These are phyloP conservation scores for Cremastobaeus sp. DNA, from an alignment of 2,888 invertebrate genomes.

Conservation along the genomic window DNA sequence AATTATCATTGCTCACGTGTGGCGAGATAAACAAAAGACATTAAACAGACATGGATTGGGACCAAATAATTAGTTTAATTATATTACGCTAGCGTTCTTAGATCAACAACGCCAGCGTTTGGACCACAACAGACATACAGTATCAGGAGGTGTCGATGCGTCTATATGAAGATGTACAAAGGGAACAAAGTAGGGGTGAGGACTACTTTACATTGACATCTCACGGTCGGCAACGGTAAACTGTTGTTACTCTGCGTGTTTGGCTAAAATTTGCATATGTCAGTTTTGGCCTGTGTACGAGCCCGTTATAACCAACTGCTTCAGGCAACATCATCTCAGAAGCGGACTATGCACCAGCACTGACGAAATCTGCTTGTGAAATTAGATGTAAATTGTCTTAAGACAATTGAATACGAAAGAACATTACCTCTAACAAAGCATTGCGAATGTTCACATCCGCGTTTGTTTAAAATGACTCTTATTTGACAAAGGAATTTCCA, in stretches of 20 bases:
- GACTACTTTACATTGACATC: constrained; percentile 55
- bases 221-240: constrained; percentile 60
- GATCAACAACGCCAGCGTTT: too few species aligned
- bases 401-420: constrained; percentile 53
- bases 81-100: too few species aligned
- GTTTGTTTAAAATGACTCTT: constrained; percentile 25
- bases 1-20: too few species aligned
- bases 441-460: constrained; percentile 37
- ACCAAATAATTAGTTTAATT: too few species aligned
- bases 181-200: constrained; percentile 36
- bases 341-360: constrained; percentile 36
- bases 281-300: constrained; percentile 72
- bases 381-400: constrained; percentile 62
- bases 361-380: constrained; percentile 55
- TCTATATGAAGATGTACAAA: constrained; percentile 53
- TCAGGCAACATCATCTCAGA: constrained; percentile 52
- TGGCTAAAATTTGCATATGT: constrained; percentile 77
- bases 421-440: constrained; percentile 53
- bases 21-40: too few species aligned
- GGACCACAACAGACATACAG: too few species aligned
- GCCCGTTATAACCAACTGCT: constrained; percentile 59
- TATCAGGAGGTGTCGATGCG: constrained; percentile 44
- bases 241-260: constrained; percentile 74
- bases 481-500: constrained; percentile 40
- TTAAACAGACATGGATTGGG: too few species aligned